These are phyloP conservation scores for Heliothis subflexa DNA, from an alignment of 1,140 invertebrate genomes.

Conservation along the genomic window DNA sequence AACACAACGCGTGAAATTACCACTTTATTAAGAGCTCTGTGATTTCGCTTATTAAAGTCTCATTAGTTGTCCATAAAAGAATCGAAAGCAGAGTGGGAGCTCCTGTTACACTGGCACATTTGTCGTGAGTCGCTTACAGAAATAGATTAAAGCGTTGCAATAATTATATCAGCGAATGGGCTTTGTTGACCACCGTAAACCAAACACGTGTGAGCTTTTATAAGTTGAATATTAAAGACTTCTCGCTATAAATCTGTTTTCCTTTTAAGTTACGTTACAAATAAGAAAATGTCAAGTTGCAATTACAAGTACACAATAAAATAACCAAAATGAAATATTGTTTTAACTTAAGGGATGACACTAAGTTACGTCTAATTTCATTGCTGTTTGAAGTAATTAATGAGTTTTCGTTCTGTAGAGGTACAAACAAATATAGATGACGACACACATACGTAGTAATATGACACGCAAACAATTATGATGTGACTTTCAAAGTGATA, in stretches of 20 bases:
- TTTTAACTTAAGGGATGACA: conserved; percentile 56
- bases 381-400: conserved; percentile 21
- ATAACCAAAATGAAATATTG: background rate
- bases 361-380: conserved; percentile 10
- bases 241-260: conserved; percentile 19
- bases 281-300: conserved; percentile 26
- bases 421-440: conserved; percentile 44
- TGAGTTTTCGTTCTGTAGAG: conserved; percentile 19
- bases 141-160: conserved; percentile 75
- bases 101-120: conserved; percentile 56
- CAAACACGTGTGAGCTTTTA: conserved; percentile 55
- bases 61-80: conserved; percentile 47
- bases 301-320: background rate
- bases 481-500: conserved; percentile 58
- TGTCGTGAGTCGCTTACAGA: conserved; percentile 65
- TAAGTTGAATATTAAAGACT: conserved; percentile 36
- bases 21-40: conserved; percentile 47
- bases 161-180: conserved; percentile 74
- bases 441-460: conserved; percentile 22
- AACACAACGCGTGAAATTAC: conserved; percentile 48
- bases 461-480: conserved; percentile 52
- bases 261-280: conserved; percentile 11
- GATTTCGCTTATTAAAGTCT: conserved; percentile 43
- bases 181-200: conserved; percentile 66
- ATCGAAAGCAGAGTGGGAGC: conserved; percentile 41